These are phyloP conservation scores for Frankliniella fusca DNA, from an alignment of 2,888 invertebrate genomes.

Conservation along the genomic window DNA sequence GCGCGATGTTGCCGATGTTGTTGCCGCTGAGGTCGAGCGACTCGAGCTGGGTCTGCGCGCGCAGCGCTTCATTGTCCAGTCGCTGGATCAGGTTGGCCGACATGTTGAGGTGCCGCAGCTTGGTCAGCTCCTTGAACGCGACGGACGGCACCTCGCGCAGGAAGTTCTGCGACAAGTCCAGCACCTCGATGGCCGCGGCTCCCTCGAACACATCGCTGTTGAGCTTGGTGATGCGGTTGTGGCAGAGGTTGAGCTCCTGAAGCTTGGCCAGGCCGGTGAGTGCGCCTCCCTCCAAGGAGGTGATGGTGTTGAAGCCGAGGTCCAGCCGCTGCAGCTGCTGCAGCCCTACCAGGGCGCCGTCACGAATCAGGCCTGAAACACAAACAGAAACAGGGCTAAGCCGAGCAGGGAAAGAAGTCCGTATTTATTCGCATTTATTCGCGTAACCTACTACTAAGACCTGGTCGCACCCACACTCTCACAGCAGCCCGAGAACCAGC, in stretches of 20 bases:
- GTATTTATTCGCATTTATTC: no score
- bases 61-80: constrained; percentile 69
- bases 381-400: no score
- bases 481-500: no score
- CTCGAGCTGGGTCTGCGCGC: constrained; percentile 63
- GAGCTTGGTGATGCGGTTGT: constrained; percentile 72
- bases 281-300: constrained; percentile 69
- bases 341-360: constrained; percentile 66
- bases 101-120: constrained; percentile 69
- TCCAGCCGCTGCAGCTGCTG: constrained; percentile 68
- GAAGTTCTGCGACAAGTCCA: constrained; percentile 84
- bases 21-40: constrained; percentile 79
- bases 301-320: constrained; percentile 73
- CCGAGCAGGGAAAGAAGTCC: no score
- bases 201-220: constrained; percentile 81
- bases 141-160: constrained; percentile 75
- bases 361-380: constrained; percentile 62
- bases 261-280: constrained; percentile 65
- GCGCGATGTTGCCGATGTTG: constrained; percentile 72
- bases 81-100: constrained; percentile 83
- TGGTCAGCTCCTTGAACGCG: constrained; percentile 65
- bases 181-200: constrained; percentile 66
- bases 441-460: no score
- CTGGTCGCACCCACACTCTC: no score
- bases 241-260: constrained; percentile 65